Conservation (phyloP, 2,797 vertebrate species). For the Coracias cyanogaster region DNA sequence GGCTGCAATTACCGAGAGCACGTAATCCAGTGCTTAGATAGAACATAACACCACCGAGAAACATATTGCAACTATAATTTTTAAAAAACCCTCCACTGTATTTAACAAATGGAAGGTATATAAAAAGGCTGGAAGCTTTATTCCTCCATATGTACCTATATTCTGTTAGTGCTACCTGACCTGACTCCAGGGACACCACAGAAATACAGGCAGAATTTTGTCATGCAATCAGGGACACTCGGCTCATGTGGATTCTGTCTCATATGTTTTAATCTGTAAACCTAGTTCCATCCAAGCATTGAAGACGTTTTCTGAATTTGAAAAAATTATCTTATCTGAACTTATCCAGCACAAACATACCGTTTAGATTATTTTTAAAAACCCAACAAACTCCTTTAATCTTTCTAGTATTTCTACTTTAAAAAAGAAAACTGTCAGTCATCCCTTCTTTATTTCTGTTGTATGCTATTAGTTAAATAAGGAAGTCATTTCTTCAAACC, state of each 20-base stretch:
- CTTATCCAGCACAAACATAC: not conserved
- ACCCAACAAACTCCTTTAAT: not conserved
- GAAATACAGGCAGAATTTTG: not conserved
- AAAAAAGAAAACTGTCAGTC: not conserved
- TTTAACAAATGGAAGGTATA: not conserved
- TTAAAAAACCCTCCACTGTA: not conserved
- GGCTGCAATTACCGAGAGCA: not conserved
- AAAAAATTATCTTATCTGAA: not conserved
- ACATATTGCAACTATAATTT: constrained; percentile 3
- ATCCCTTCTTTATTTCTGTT: not conserved
- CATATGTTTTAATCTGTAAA: not conserved
- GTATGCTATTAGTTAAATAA: not conserved
- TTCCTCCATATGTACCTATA: not conserved
- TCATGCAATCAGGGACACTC: not conserved
- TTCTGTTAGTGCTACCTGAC: not conserved
- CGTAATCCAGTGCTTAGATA: not conserved
- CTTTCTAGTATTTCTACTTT: not conserved
- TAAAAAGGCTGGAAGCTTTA: not conserved
- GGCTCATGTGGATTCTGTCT: not conserved
- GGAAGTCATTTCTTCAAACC: not conserved
- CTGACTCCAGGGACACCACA: not conserved
- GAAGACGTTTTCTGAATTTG: accelerated
- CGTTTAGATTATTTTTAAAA: not conserved
- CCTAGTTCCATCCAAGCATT: not conserved
- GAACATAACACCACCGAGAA: not conserved